Evolutionary conservation across 2,888 invertebrate species (phyloP).

Genomic region (Cybosia mesomella): DNA sequence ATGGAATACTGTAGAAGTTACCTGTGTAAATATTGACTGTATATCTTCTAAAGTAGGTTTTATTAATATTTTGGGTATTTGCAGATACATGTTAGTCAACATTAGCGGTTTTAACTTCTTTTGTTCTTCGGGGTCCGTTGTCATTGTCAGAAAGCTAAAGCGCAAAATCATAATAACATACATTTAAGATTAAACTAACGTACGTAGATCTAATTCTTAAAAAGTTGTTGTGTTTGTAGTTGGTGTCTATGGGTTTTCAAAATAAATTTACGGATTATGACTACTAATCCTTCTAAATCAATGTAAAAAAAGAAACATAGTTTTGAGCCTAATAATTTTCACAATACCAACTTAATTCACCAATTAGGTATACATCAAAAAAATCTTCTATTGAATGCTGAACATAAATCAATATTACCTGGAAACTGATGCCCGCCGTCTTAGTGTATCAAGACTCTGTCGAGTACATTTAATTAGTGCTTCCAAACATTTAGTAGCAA

Average conservation of each 20-base stretch:
- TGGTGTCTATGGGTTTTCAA: too few relatives aligned
- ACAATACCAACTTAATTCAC: background rate
- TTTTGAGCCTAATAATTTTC: background rate
- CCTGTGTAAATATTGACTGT: constrained; percentile 89
- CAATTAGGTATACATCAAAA: background rate
- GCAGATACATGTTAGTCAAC: constrained; percentile 88
- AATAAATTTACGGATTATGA: too few relatives aligned
- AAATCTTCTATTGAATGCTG: background rate
- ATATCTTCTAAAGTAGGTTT: constrained; percentile 90
- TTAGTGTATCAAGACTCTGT: constrained; percentile 90
- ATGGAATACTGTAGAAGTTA: constrained; percentile 47
- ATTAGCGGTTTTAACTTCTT: constrained; percentile 86
- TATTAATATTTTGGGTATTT: constrained; percentile 89
- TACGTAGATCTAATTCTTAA: background rate
- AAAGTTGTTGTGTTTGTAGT: too few relatives aligned
- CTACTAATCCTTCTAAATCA: too few relatives aligned
- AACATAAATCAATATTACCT: constrained; percentile 57
- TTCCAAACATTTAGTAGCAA: constrained; percentile 91
- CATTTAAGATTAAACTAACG: background rate
- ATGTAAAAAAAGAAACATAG: background rate
- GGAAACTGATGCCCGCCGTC: constrained; percentile 86
- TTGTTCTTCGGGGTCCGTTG: constrained; percentile 78
- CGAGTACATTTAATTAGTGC: constrained; percentile 92
- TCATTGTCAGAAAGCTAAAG: constrained; percentile 81
- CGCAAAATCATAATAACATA: background rate